Base-by-base conservation (phyloP, 2,113 vertebrate genomes). In the Clupea harengus region DNA sequence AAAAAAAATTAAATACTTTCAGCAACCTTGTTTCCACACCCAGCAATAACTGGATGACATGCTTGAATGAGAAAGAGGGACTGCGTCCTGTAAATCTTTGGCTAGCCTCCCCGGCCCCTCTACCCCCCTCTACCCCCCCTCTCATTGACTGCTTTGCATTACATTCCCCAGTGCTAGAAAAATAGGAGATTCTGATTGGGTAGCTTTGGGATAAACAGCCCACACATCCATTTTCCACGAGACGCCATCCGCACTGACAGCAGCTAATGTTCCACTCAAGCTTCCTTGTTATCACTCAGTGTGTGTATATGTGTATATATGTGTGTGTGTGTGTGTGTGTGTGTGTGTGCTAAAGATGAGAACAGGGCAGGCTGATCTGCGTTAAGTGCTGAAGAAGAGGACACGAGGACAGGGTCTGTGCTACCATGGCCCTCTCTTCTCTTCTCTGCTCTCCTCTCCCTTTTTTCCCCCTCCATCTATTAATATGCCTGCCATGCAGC, bases 61-160 rank as follows among this genome's bases (percentile, higher is more conserved):
- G 64, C 28, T 88, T 82, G 75, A 49, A 67, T 78, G 78, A 89
- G 86, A 44, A 80, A 52, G 15, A 72, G n/a, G 25, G 60, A 49
- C n/a, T 17, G n/a, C 7, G 45, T 87, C 45, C 87, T 44, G 84
- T 87, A 57, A 45, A 83, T 91, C 92, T 94, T 93, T 93, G 92
- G 91, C 86, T 64, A 17, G 32, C 72, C 72, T 32, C 0, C 4
- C 28, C 39, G 2, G 39, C 39, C 39, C 39, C 39, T 2, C 1
- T 2, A 39, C 32, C 72, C 32, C 72, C 44, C 72, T 78, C 10
- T 32, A 1, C 1, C 32, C 72, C 32, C 72, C 44, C 72, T 78
- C 10, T 32, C 28, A 2, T 78, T 32, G 64, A 82, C 39, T 81
- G 22, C 82, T 86, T 88, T 89, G 47, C 25, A 82, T 89, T 83